phyloP scores from a whole-genome alignment of 2,113 vertebrate genomes.

The Lepus timidus region DNA sequence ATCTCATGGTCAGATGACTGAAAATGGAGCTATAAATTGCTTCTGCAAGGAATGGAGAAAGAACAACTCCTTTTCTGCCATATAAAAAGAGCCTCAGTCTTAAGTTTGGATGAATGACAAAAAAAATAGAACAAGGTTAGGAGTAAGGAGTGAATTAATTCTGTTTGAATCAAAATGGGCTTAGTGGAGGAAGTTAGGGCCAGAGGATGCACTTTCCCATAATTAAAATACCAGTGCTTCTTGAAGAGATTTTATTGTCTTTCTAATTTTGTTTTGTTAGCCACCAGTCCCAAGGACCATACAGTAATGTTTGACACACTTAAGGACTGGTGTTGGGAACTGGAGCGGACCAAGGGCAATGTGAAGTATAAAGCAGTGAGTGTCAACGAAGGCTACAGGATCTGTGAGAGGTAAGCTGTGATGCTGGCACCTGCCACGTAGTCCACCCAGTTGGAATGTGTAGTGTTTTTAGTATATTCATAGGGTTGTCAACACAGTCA shows the following conservation, averaged over 20 bases:
- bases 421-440: rapidly evolving
- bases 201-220: background rate
- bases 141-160: constrained; percentile 1
- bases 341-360: constrained; percentile 91
- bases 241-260: background rate
- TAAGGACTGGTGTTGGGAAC: constrained; percentile 91
- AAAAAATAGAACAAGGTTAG: background rate
- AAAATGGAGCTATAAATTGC: constrained; percentile 62
- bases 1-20: constrained; percentile 64
- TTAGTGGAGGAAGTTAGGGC: background rate
- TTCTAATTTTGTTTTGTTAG: constrained; percentile 73
- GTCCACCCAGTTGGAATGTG: background rate
- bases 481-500: rapidly evolving
- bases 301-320: constrained; percentile 91
- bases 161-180: background rate
- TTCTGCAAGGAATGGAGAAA: constrained; percentile 63
- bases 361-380: constrained; percentile 88
- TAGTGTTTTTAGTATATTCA: background rate
- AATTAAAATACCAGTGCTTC: background rate
- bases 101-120: constrained; percentile 41
- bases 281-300: constrained; percentile 80
- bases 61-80: constrained; percentile 8
- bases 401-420: constrained; percentile 88
- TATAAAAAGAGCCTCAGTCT: constrained; percentile 5
- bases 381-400: constrained; percentile 89